phyloP scores from a whole-genome alignment of 2,113 vertebrate species.

The Mystacornis crossleyi region DNA sequence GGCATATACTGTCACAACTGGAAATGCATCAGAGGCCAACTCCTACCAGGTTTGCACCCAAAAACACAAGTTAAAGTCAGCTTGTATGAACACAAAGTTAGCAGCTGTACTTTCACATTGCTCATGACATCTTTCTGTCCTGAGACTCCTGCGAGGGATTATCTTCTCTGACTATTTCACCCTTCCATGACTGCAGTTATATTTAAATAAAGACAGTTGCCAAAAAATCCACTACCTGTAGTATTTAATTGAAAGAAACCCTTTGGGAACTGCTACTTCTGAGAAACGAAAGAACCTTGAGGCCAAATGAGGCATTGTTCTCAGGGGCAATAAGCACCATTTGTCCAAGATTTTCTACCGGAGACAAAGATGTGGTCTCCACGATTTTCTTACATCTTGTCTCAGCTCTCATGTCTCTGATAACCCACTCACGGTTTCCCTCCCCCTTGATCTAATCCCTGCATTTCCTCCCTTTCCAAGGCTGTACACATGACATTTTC shows the following conservation, averaged over 20 bases:
- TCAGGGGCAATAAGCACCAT: background rate
- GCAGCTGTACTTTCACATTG: slow-evolving; percentile 28
- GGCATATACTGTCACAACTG: slow-evolving; percentile 22
- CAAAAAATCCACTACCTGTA: background rate
- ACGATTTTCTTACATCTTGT: background rate
- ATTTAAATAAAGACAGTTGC: background rate
- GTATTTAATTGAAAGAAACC: background rate
- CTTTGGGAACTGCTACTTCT: background rate
- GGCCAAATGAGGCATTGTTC: accelerated
- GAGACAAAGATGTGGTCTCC: background rate
- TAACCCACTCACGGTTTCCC: background rate
- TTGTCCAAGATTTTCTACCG: background rate
- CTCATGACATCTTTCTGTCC: slow-evolving; percentile 7
- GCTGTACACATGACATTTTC: accelerated
- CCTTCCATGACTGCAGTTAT: background rate
- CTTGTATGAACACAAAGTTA: background rate
- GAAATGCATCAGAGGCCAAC: slow-evolving; percentile 41
- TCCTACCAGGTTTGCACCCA: slow-evolving; percentile 38
- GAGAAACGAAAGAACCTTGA: background rate
- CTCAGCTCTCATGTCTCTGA: background rate
- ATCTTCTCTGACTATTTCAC: background rate
- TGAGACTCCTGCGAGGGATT: background rate
- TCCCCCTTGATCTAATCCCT: background rate
- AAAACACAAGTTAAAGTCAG: slow-evolving; percentile 61
- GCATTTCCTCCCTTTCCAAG: background rate